These are phyloP conservation scores for Yasuhikotakia modesta DNA, from an alignment of 2,797 vertebrate species.

Conservation along the genomic window DNA sequence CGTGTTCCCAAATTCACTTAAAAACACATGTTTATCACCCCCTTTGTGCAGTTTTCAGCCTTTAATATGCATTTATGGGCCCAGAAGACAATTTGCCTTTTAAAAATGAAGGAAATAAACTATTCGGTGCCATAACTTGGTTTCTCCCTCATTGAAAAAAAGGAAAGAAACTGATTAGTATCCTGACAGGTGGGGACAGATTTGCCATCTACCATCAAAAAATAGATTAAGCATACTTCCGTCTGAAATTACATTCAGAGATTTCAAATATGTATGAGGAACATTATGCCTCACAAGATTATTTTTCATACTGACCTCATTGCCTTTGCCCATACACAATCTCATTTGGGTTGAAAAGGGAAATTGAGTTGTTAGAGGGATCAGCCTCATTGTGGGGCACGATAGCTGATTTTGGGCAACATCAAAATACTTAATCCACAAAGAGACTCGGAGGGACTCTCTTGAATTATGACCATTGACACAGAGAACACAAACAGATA, in stretches of 20 bases:
- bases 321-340: constrained; percentile 50
- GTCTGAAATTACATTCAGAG: constrained; percentile 52
- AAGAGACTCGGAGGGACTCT: background rate
- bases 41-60: background rate
- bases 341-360: constrained; percentile 39
- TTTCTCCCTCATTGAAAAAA: background rate
- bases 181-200: constrained; percentile 32
- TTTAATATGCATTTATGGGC: constrained; percentile 18
- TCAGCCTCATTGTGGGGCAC: constrained; percentile 36
- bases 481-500: background rate
- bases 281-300: constrained; percentile 54
- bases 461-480: background rate
- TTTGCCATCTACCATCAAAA: constrained; percentile 35
- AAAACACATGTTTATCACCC: background rate
- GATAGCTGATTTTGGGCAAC: constrained; percentile 30
- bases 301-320: constrained; percentile 58
- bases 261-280: constrained; percentile 58
- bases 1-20: background rate
- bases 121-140: constrained; percentile 8
- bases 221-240: constrained; percentile 54
- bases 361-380: constrained; percentile 41
- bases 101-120: background rate
- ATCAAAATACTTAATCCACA: constrained; percentile 26
- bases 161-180: constrained; percentile 30
- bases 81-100: constrained; percentile 1